These are phyloP conservation scores for Macaca fascicularis DNA, from an alignment of 2,113 vertebrate species.

Conservation along the genomic window DNA sequence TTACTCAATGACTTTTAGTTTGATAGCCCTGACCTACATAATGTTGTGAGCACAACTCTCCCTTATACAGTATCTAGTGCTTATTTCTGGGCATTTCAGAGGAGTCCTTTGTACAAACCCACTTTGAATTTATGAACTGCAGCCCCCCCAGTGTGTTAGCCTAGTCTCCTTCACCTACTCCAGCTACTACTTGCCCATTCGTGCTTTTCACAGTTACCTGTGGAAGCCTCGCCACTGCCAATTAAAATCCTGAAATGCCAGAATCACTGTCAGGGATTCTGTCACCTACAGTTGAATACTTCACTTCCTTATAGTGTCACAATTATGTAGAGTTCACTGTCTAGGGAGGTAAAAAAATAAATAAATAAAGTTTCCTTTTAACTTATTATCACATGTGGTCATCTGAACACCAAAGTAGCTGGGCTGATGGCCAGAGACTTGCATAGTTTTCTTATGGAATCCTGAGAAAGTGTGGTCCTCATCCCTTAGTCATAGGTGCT, in stretches of 20 bases:
- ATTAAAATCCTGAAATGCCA: not conserved
- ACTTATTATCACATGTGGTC: not conserved
- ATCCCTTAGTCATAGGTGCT: not conserved
- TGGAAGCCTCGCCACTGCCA: not conserved
- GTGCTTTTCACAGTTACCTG: too few species aligned
- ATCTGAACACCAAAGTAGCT: not conserved
- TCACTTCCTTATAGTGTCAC: not conserved
- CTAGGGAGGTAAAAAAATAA: not conserved
- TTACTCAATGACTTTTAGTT: not conserved
- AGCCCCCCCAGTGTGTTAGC: accelerated
- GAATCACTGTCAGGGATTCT: accelerated
- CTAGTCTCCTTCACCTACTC: not conserved
- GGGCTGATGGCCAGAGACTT: not conserved
- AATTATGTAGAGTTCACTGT: not conserved
- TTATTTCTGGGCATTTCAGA: not conserved
- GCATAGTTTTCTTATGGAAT: not conserved
- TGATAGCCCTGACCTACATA: not conserved
- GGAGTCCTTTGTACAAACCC: not conserved
- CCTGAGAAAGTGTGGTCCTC: not conserved
- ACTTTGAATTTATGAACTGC: not conserved
- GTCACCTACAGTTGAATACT: accelerated
- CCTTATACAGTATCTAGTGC: too few species aligned
- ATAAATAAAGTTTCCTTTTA: not conserved
- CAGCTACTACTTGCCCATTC: not conserved
- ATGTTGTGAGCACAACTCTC: not conserved